These are phyloP conservation scores for Venturia canescens DNA, from an alignment of 1,140 invertebrate species.

Conservation along the genomic window DNA sequence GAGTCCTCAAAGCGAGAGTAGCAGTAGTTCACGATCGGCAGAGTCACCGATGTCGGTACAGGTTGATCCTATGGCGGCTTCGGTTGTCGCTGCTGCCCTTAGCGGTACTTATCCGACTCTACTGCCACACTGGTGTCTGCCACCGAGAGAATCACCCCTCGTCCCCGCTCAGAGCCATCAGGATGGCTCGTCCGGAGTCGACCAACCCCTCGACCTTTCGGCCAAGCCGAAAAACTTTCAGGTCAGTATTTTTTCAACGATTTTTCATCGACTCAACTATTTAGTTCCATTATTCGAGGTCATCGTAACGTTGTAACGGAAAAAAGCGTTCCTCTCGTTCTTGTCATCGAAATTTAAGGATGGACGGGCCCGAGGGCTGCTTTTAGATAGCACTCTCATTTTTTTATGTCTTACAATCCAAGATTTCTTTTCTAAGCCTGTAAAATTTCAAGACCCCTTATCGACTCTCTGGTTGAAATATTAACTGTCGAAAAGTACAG, in stretches of 20 bases:
- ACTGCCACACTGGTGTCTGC: constrained; percentile 79
- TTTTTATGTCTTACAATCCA: too few species aligned
- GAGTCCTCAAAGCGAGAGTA: constrained; percentile 77
- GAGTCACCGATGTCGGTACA: constrained; percentile 77
- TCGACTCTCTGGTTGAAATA: too few species aligned
- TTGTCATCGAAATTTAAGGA: too few species aligned
- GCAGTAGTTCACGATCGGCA: constrained; percentile 76
- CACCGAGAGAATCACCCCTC: constrained; percentile 73
- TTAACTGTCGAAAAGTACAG: too few species aligned
- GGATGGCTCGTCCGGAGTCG: constrained; percentile 76
- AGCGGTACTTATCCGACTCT: constrained; percentile 77
- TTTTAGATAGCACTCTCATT: too few species aligned
- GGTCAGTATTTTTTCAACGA: constrained; percentile 59
- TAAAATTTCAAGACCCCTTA: too few species aligned
- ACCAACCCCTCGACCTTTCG: constrained; percentile 89
- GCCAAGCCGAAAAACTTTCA: constrained; percentile 80
- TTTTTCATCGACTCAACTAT: not conserved
- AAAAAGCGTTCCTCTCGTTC: too few species aligned
- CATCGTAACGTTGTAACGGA: too few species aligned
- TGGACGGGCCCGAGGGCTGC: too few species aligned
- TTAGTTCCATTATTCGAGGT: too few species aligned
- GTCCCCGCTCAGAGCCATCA: constrained; percentile 76
- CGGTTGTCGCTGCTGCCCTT: constrained; percentile 81
- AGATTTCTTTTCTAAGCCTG: too few species aligned
- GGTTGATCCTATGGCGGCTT: constrained; percentile 79